phyloP scores from a whole-genome alignment of 2,888 invertebrate species.

The Boloria selene region DNA sequence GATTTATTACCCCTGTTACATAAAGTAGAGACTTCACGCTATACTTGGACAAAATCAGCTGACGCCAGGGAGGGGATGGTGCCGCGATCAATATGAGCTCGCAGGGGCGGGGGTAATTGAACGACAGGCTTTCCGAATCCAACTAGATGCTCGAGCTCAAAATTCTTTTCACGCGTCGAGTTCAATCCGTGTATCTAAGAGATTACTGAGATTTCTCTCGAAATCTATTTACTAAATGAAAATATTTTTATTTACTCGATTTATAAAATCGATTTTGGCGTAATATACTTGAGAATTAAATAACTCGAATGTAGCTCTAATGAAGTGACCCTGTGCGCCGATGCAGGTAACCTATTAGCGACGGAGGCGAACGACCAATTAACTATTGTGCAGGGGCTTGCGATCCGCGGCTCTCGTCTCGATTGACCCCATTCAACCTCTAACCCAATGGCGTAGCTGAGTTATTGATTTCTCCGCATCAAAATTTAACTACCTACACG shows the following conservation, averaged over 20 bases:
- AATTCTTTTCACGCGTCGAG: conserved; percentile 24
- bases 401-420: conserved; percentile 51
- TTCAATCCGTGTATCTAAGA: conserved; percentile 29
- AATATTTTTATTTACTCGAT: background rate
- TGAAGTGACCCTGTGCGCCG: conserved; percentile 8
- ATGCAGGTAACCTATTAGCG: conserved; percentile 30
- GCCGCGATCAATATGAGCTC: conserved; percentile 55
- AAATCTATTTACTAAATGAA: conserved; percentile 1
- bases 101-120: conserved; percentile 52
- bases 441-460: conserved; percentile 36
- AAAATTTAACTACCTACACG: conserved; percentile 6
- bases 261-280: background rate
- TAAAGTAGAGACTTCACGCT: conserved; percentile 19
- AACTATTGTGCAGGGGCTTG: conserved; percentile 52
- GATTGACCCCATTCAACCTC: conserved; percentile 58
- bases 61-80: conserved; percentile 30
- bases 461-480: conserved; percentile 38
- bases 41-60: conserved; percentile 37
- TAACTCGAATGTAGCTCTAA: background rate
- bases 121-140: conserved; percentile 36
- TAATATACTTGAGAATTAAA: background rate
- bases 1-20: conserved; percentile 14
- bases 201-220: conserved; percentile 17
- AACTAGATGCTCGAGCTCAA: conserved; percentile 28
- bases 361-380: conserved; percentile 51